Base-by-base conservation (phyloP, 2,113 vertebrate species). In the Tauraco erythrolophus region DNA sequence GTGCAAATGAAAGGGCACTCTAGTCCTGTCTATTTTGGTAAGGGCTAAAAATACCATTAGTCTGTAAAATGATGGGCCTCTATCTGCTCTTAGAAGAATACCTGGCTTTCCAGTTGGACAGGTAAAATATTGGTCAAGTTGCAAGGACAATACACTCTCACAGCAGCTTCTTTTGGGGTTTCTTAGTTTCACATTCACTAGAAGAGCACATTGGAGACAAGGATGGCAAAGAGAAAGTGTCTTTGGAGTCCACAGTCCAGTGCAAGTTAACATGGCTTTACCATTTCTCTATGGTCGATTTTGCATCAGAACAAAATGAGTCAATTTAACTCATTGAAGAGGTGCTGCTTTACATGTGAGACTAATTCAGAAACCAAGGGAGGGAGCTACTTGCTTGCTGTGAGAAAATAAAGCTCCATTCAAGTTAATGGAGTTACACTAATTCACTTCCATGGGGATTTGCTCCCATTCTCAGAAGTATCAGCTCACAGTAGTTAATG, bases 401-500 rank as follows among this genome's bases (percentile, higher is more conserved):
- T 71, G 88, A 80, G 82, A 57, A 95, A 91, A 85, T 64, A 81
- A 89, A 91, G 17, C 65, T 82, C 46, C 53, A 60, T 78, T 75
- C 46, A 79, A 76, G 57, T 91, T 84, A 96, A 91, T 89, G 94
- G 91, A 91, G 45, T 78, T 69, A 71, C 53, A 71, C 72, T 95
- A 64, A 94, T 84, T 95, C 45, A 70, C 54, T 71, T 91, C 85
- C 64, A 31, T 5, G 23, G 87, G 80, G 91, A 85, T 85, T 94
- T 95, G 61, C 43, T 93, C 72, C 68, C 66, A 37, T 39, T 91
- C 64, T 84, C 90, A 74, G 68, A 74, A 94, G 64, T n/a, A 91
- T 45, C 62, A 61, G 61, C 72, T 91, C 86, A 79, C 61, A 68
- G 57, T n/a, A 87, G 43, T 93, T 96, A 92, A 96, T 95, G 94